Base-by-base conservation (phyloP, 2,113 vertebrate species). In the Ochotona curzoniae region DNA sequence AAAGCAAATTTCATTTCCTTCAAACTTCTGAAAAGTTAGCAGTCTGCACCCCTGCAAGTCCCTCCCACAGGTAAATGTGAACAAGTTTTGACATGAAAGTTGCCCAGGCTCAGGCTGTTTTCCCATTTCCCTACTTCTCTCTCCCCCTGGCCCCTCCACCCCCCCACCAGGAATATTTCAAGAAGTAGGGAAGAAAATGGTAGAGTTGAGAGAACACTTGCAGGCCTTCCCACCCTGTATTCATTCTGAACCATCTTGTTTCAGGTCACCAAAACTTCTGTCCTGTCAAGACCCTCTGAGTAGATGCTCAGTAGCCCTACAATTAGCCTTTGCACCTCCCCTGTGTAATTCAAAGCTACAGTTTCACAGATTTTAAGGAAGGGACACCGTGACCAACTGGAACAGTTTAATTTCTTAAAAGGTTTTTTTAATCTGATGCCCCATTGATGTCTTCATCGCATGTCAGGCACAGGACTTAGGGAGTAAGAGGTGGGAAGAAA, bases 401-500 rank as follows among this genome's bases (percentile, higher is more conserved):
- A n/a, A n/a, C 66, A 51, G 38, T 60, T 93, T 51, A 76, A 73
- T 84, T 95, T 84, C 87, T 80, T 87, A 63, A 64, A 80, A 70
- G 82, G 66, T 83, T 69, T 88, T 85, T 89, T 80, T 51, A 49
- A 79, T 83, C 6, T 80, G 93, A 75, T 90, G 93, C 61, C 47
- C 73, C 51, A 28, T 35, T 75, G 60, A 67, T 63, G 38, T 60
- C 61, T 91, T 87, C 21, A 7, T 60, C 76, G 67, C 67, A 76
- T 51, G 32, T 83, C 83, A 79, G 61, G 35, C 49, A 64, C 49
- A 95, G 38, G 89, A 87, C 28, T 66, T 17, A 60, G 28, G 1
- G 70, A 20, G 32, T 44, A 38, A 71, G 61, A 89, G 67, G 67
- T 35, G 26, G 38, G 47, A 76, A 78, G 64, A 69, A 35, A 38